phyloP scores from a whole-genome alignment of 2,113 vertebrate species.

The Corydoras sp. region DNA sequence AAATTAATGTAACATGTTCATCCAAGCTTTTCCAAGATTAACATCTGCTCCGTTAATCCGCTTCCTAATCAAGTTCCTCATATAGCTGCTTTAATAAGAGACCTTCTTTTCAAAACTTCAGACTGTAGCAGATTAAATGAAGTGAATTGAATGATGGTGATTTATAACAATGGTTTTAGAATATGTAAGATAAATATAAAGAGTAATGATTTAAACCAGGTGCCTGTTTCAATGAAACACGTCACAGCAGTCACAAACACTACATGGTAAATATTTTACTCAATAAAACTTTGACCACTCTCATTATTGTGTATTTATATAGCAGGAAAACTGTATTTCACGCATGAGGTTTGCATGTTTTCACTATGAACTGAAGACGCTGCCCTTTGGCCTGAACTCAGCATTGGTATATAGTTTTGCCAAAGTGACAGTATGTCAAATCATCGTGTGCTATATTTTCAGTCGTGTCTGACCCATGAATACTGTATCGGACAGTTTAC shows the following conservation, averaged over 20 bases:
- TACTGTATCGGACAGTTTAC: too few relatives aligned
- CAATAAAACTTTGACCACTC: constrained; percentile 32
- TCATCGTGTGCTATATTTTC: too few relatives aligned
- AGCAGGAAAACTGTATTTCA: background rate
- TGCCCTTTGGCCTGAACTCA: too few relatives aligned
- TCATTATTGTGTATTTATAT: background rate
- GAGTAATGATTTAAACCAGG: background rate
- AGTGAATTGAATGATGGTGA: background rate
- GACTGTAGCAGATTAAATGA: background rate
- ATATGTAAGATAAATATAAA: background rate
- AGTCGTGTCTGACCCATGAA: too few relatives aligned
- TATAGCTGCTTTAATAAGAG: background rate
- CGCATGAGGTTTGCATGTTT: too few relatives aligned
- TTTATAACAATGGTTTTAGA: background rate
- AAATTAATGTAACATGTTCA: constrained; percentile 3
- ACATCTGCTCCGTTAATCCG: constrained; percentile 36
- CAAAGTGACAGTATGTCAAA: too few relatives aligned
- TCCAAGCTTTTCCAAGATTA: constrained; percentile 20
- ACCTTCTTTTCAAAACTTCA: background rate
- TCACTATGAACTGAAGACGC: too few relatives aligned
- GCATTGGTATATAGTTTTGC: too few relatives aligned
- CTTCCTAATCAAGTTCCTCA: background rate
- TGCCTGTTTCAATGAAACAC: constrained; percentile 10
- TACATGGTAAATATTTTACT: constrained; percentile 26
- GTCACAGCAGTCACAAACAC: constrained; percentile 8